Conservation (phyloP, 1,140 invertebrate species). For the Drosophila punjabiensis region DNA sequence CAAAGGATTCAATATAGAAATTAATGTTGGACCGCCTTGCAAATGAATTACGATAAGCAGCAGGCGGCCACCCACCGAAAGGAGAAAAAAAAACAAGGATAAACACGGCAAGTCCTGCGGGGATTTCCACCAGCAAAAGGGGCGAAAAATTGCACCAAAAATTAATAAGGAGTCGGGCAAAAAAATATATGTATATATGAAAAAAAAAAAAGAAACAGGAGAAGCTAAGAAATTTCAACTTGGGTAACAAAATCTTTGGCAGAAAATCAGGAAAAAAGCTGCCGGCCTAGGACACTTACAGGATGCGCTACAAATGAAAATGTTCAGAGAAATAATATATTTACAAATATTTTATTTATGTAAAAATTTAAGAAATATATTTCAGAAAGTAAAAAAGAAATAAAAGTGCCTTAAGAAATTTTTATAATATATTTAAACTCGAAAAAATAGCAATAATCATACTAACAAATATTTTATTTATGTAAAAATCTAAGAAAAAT, state of each 20-base stretch:
- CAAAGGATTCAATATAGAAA: conserved; percentile 79
- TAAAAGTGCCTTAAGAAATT: too few species aligned
- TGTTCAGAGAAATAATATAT: too few species aligned
- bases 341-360: neutral
- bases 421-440: too few species aligned
- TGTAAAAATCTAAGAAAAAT: neutral
- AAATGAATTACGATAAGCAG: conserved; percentile 79
- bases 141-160: conserved; percentile 81
- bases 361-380: neutral
- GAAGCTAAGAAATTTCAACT: conserved; percentile 29
- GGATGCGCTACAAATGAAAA: neutral
- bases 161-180: conserved; percentile 64
- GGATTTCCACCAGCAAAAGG: conserved; percentile 56
- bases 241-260: conserved; percentile 56
- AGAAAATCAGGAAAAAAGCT: conserved; percentile 2
- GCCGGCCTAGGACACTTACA: neutral
- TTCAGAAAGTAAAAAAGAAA: too few species aligned
- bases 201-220: conserved; percentile 1
- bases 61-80: conserved; percentile 49
- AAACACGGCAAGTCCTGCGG: conserved; percentile 19
- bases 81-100: conserved; percentile 1
- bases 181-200: neutral
- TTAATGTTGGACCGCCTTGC: conserved; percentile 68
- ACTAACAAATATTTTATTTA: neutral
- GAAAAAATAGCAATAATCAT: too few species aligned